Percentiles rank a stretch among this genome's conserved stretches.
Evolutionary conservation across 2,888 invertebrate species (phyloP).

Genomic region (Pristionchus maxplancki): DNA sequence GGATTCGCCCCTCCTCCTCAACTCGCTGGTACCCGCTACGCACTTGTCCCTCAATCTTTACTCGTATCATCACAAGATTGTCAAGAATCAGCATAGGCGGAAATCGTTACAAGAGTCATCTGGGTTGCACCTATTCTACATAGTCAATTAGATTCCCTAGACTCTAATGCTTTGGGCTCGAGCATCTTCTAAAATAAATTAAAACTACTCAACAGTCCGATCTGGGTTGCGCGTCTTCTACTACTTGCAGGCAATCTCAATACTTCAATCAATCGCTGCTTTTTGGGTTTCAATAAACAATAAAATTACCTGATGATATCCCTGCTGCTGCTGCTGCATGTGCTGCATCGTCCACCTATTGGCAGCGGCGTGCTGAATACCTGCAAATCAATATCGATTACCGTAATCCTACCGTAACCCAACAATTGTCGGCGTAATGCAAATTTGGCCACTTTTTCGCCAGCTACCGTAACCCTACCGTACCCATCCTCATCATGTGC

Average conservation of each 20-base stretch:
- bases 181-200: neutral
- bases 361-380: neutral
- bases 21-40: neutral
- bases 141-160: neutral
- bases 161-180: too few relatives aligned
- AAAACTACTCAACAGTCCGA: too few relatives aligned
- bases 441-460: neutral
- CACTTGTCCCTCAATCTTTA: neutral
- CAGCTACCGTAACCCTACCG: slow-evolving; percentile 9
- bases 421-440: neutral
- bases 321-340: slow-evolving; percentile 20
- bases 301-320: neutral
- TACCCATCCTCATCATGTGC: slow-evolving; percentile 30
- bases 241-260: too few relatives aligned
- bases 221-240: too few relatives aligned
- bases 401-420: neutral
- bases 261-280: too few relatives aligned
- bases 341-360: neutral
- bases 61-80: neutral
- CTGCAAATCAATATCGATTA: neutral
- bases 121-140: neutral
- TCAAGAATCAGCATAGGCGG: neutral
- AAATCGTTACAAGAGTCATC: neutral
- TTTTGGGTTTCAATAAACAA: too few relatives aligned
- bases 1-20: neutral